Evolutionary conservation across 2,797 vertebrate species (phyloP), one percentile per base, ranked within the genome.

Genomic region (Sebastes cheni): DNA sequence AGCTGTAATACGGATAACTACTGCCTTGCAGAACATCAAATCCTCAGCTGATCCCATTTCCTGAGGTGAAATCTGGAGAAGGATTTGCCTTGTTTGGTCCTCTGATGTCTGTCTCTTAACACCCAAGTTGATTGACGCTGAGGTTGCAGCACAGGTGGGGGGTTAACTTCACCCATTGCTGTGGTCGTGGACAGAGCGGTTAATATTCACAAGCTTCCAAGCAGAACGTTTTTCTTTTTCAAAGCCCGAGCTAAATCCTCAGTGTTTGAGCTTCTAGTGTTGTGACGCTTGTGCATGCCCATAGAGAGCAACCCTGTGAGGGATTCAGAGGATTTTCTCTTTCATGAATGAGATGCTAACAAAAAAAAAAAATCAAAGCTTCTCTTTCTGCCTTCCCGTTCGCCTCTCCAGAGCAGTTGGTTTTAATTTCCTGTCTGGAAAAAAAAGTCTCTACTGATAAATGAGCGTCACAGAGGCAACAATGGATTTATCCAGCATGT

Each of bases 381-480:
- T 30, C 79, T 79, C 67, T 84, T 78, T 88, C 72, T 73, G 78
- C 54, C 76, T 86, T 75, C 61, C 75, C 39, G 52, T 75, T 22
- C 2, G 30, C 60, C 55, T 80, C 81, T 71, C 42, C 81, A 74
- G 75, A 89, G 72, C 91, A 91, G 86, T 94, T 93, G 92, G 80
- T 91, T 94, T 93, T 88, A 81, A 94, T 95, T 95, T 95, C 82
- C 90, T 81, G 80, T 90, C 82, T 88, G 29, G 54, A 20, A 52
- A 61, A 42, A 25, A 81, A 77, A 73, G 79, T 61, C 83, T 87
- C 82, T 75, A 75, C 86, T 86, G 86, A 90, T 93, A 92, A 91
- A 90, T 86, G 81, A 87, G 72, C 67, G 12, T 90, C 84, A 82
- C 69, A 70, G 68, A 86, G 74, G 82, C 81, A 92, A 93, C 91